These are phyloP conservation scores for Helarctos malayanus DNA, from an alignment of 2,797 vertebrate species.

Conservation along the genomic window DNA sequence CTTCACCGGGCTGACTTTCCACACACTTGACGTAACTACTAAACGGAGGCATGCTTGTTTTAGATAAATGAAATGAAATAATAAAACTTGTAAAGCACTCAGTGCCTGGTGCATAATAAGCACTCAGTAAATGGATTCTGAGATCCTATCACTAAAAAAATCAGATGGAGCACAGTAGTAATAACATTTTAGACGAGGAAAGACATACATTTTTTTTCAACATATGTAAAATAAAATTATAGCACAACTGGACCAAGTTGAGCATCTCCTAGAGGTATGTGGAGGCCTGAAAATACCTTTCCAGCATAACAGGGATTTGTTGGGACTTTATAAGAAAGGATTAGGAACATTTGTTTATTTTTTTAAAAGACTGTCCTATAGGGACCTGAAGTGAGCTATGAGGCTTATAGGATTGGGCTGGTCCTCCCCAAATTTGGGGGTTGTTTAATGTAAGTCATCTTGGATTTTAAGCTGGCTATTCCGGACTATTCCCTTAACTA, in stretches of 20 bases:
- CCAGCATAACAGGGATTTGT: slow-evolving; percentile 1
- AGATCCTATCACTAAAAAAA: background rate
- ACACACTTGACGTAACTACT: background rate
- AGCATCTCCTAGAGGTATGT: background rate
- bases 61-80: slow-evolving; percentile 22
- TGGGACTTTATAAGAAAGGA: slow-evolving; percentile 73
- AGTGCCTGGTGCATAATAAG: background rate
- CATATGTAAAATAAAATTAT: slow-evolving; percentile 23
- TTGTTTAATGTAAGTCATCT: slow-evolving; percentile 78
- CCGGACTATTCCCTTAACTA: slow-evolving; percentile 81
- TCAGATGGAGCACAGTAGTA: background rate
- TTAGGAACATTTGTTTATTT: slow-evolving; percentile 77
- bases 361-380: slow-evolving; percentile 63
- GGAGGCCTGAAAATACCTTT: slow-evolving; percentile 57
- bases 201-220: background rate
- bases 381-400: slow-evolving; percentile 36
- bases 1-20: background rate
- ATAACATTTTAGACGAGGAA: background rate
- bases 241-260: background rate
- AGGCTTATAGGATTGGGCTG: slow-evolving; percentile 54
- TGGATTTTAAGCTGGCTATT: slow-evolving; percentile 79
- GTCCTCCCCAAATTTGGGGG: slow-evolving; percentile 76
- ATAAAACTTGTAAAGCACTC: background rate
- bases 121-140: background rate
- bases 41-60: background rate